Evolutionary conservation across 2,888 invertebrate species (phyloP), one percentile per base, ranked within the genome.

Genomic region (Andrena trimmerana): DNA sequence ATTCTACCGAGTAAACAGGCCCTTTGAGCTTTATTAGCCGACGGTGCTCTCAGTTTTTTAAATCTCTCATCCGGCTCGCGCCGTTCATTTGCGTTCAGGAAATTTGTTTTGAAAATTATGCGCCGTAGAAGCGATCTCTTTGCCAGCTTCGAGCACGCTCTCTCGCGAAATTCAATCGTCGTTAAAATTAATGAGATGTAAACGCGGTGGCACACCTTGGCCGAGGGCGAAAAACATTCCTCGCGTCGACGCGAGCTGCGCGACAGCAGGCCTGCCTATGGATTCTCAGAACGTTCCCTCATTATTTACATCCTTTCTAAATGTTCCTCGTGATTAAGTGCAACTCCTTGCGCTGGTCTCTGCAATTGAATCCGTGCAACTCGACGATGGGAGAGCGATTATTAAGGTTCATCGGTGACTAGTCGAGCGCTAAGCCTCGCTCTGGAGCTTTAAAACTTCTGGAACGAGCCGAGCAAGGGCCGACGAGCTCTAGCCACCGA

Each of bases 161-260:
- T 10, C 8, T 2, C 8, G n/a, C 48, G 5, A 50, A 10, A 52
- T 50, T 59, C 48, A 31, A 60, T 54, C 24, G 66, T 71, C 71
- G 79, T 79, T 81, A 65, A 68, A 68, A 79, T 72, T 79, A 81
- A 81, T 73, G 63, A 73, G 67, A 72, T 63, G 79, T 52, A 73
- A 79, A 81, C 68, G 62, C 75, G 54, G 24, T 42, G 54, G 24
- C 24, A 5, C n/a, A 52, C 20, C 59, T 71, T 1, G 13, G 29
- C 7, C 16, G 3, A 36, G 16, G 24, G 4, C 2, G 24, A 29
- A 13, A 8, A 36, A 42, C 16, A 42, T 48, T 10, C 5, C 2
- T 48, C 27, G 24, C 42, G 7, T 7, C 48, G 42, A 42, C 24
- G 65, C 7, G 16, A 48, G 27, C 2, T 3, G 10, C 31, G 20